Evolutionary conservation across 1,140 invertebrate species (phyloP), one percentile per base, ranked within the genome.

Genomic region (Ceratina japonica): DNA sequence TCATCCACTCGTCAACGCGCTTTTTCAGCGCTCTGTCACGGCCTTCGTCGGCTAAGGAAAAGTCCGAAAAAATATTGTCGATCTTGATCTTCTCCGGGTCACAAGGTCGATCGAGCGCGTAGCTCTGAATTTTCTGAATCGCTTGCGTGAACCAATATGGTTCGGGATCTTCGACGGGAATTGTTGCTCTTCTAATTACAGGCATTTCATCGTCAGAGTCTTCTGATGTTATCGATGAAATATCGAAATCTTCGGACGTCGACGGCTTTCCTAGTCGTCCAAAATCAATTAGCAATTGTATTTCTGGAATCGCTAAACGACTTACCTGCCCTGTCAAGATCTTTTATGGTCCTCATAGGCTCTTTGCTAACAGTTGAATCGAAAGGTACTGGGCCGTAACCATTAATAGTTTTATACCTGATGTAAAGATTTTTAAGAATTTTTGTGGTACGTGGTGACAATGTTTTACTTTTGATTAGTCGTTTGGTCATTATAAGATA

Each of bases 21-120:
- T 15, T 20, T 15, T 51, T 51, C 8, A 44, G 13, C 5, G 0
- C 7, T 58, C 8, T 20, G 0, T 52, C 70, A 5, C n/a, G 15
- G 5, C 24, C 16, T 2, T 2, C 1, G 5, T 59, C 16, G 1
- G 0, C 0, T 7, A 79, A 37, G 7, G 37, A 74, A 44, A 79
- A 79, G 18, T 66, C 61, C 1, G 62, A 37, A 24, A 79, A 74
- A 12, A 63, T 20, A 59, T 65, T 51, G 18, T 74, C 27, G 37
- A 74, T 66, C 8, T 24, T 31, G n/a, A 74, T 66, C 0, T 3
- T 4, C 0, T 79, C 27, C 0, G 52, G n/a, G 13, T 66, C 31
- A 18, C 70, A 65, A 13, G 16, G 37, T 5, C 7, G 15, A 0
- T 10, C n/a, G 3, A 54, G 31, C 1, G 0, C 3, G 0, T 5